Evolutionary conservation across 2,113 vertebrate genomes (phyloP).

Genomic region (Struthidea cinerea): DNA sequence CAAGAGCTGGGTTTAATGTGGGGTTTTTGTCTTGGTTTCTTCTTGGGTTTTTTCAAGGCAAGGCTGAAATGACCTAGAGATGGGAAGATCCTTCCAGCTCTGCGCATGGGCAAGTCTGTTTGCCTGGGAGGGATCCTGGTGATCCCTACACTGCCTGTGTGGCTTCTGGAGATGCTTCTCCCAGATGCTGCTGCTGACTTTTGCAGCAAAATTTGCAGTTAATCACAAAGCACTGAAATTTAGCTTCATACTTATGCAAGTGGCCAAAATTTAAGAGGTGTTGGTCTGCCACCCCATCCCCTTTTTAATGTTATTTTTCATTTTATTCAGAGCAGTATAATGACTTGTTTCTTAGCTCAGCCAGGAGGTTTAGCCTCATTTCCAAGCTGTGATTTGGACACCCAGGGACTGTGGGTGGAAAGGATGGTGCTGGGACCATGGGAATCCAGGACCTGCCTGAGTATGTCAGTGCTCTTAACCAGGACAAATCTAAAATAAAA

Average conservation of each 20-base stretch:
- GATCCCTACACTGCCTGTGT: neutral
- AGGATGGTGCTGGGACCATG: neutral
- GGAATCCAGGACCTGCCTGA: neutral
- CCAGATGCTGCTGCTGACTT: neutral
- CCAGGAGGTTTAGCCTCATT: neutral
- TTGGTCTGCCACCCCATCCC: accelerated
- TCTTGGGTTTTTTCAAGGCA: neutral
- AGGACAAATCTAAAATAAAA: neutral
- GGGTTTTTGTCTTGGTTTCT: neutral
- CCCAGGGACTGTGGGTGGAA: neutral
- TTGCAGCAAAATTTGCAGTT: neutral
- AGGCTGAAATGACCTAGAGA: neutral
- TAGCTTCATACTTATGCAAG: neutral
- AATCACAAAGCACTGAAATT: neutral
- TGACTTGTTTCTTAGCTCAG: neutral
- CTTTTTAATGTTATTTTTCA: neutral
- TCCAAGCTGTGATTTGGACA: neutral
- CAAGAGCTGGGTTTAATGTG: neutral
- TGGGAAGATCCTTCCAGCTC: neutral
- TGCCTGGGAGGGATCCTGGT: neutral
- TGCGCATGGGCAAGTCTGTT: neutral
- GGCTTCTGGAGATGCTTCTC: neutral
- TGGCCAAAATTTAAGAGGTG: neutral
- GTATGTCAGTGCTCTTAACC: neutral
- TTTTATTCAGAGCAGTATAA: neutral